Evolutionary conservation across 2,888 invertebrate species (phyloP).

Genomic region (Elaeidobius kamerunicus): DNA sequence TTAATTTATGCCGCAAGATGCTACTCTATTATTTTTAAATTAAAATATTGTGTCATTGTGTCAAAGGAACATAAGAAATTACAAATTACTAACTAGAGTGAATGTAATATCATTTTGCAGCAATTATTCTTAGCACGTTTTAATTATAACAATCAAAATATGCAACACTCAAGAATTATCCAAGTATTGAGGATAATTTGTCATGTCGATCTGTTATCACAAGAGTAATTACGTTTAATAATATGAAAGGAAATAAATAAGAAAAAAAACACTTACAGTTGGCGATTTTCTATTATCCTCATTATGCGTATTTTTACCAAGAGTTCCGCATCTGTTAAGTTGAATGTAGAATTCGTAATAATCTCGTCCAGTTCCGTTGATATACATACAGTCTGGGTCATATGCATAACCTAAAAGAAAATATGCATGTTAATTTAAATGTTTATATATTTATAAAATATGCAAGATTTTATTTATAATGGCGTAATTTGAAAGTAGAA

Average conservation of each 20-base stretch:
- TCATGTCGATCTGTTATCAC: slow-evolving; percentile 9
- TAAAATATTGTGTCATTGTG: background rate
- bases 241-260: slow-evolving; percentile 7
- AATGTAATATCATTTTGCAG: too few relatives aligned
- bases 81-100: background rate
- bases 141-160: background rate
- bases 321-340: slow-evolving; percentile 86
- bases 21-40: background rate
- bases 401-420: slow-evolving; percentile 75
- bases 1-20: background rate
- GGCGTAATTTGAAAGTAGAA: too few relatives aligned
- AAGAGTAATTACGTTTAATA: slow-evolving; percentile 4
- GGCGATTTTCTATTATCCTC: slow-evolving; percentile 83
- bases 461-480: too few relatives aligned
- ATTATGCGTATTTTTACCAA: slow-evolving; percentile 83
- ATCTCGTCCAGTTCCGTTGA: slow-evolving; percentile 87
- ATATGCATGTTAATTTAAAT: slow-evolving; percentile 1
- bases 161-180: background rate
- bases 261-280: slow-evolving; percentile 60
- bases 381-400: slow-evolving; percentile 92
- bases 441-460: background rate
- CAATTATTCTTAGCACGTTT: background rate
- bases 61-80: too few relatives aligned
- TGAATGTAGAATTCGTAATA: slow-evolving; percentile 94
- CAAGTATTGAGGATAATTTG: slow-evolving; percentile 1